These are phyloP conservation scores for Gambusia yucatana DNA, from an alignment of 2,797 vertebrate species.

Conservation along the genomic window DNA sequence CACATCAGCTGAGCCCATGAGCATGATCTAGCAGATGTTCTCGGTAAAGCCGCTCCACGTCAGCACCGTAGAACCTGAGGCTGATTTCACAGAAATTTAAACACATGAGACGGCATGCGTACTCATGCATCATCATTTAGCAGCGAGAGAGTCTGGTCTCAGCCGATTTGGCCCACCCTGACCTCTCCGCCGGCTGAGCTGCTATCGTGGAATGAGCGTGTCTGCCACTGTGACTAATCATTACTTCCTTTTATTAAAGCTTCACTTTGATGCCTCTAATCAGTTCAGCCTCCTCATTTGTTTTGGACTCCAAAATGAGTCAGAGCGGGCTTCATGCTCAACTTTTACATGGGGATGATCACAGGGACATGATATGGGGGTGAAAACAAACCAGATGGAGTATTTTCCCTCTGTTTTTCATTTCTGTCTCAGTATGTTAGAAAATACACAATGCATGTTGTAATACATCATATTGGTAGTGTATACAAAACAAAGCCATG, in stretches of 20 bases:
- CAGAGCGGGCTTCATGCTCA: conserved; percentile 3
- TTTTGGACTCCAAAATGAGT: conserved; percentile 35
- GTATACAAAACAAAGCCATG: not conserved
- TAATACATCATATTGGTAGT: not conserved
- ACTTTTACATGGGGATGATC: conserved; percentile 36
- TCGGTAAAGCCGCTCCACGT: conserved; percentile 27
- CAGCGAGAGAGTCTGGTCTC: conserved; percentile 51
- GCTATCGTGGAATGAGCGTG: conserved; percentile 53
- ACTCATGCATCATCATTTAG: conserved; percentile 42
- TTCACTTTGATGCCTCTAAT: conserved; percentile 58
- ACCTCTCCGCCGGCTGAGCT: conserved; percentile 50
- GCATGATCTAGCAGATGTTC: not conserved
- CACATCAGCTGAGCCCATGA: not conserved
- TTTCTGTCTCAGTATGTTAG: not conserved
- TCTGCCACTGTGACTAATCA: conserved; percentile 64
- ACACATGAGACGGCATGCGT: conserved; percentile 29
- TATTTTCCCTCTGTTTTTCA: conserved; percentile 22
- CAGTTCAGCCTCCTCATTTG: conserved; percentile 31
- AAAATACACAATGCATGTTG: not conserved
- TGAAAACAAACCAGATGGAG: conserved; percentile 7
- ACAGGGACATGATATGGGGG: conserved; percentile 11
- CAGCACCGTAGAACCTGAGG: conserved; percentile 17
- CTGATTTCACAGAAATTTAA: conserved; percentile 32
- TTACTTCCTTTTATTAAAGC: conserved; percentile 56
- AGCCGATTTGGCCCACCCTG: conserved; percentile 55